phyloP scores from a whole-genome alignment of 2,888 invertebrate genomes.

The Andrena bucephala region DNA sequence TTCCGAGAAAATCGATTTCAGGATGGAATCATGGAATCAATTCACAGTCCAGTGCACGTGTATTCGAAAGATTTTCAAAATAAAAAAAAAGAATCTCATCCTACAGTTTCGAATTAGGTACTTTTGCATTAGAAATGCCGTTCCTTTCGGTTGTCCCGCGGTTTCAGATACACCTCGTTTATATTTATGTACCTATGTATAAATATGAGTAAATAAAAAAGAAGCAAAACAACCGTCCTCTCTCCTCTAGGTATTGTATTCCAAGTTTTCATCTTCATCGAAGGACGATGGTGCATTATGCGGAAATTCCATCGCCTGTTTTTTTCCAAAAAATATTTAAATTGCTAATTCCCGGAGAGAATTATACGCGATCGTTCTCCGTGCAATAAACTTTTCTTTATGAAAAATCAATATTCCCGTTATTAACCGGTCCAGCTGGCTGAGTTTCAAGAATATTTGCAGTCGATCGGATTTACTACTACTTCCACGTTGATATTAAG shows the following conservation, averaged over 20 bases:
- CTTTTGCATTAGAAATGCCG: no score
- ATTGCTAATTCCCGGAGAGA: constrained; percentile 25
- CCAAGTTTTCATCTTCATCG: constrained; percentile 15
- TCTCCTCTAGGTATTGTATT: neutral
- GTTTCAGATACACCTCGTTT: no score
- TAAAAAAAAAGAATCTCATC: no score
- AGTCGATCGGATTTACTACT: constrained; percentile 7
- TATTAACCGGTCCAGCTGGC: constrained; percentile 40
- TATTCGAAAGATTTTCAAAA: no score
- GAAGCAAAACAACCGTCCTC: neutral
- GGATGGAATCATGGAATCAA: no score
- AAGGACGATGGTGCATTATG: constrained; percentile 11
- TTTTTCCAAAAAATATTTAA: constrained; percentile 32
- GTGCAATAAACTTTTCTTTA: constrained; percentile 37
- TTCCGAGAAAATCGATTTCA: no score
- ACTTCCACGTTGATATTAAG: constrained; percentile 4
- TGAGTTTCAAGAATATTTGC: constrained; percentile 34
- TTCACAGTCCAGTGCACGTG: no score
- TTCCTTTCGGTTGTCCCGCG: no score
- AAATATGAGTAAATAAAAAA: neutral
- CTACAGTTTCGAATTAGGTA: no score
- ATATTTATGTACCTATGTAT: neutral
- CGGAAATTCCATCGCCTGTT: neutral
- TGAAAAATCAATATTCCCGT: constrained; percentile 34
- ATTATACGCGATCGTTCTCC: neutral